Evolutionary conservation across 2,797 vertebrate genomes (phyloP), one percentile per base, ranked within the genome.

Genomic region (Acrossocheilus fasciatus): DNA sequence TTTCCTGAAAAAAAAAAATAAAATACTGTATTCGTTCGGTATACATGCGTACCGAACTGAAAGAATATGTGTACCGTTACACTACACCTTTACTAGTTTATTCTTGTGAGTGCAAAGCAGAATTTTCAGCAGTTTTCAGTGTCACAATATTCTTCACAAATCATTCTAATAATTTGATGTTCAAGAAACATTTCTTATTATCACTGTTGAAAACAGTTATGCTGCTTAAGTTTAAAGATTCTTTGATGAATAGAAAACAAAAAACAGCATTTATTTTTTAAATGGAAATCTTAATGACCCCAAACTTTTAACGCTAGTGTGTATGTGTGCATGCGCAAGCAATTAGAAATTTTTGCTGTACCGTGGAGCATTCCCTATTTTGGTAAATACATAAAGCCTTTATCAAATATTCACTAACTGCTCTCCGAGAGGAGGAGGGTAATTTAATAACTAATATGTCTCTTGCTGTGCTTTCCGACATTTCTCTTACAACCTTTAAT

Each of bases 391-490:
- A 52, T 39, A 57, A 84, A 66, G 11, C 11, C 0, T 18, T 57
- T 26, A n/a, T 66, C 30, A 14, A 20, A 84, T 77, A 41, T 68
- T 36, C 4, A 78, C 52, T 62, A 72, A 85, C 43, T 20, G 11
- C 7, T 59, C 11, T 9, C 43, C 12, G 7, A 78, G 50, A 85
- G 34, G 43, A 39, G 7, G 4, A 57, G n/a, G 45, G 4, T 70
- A 45, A 36, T 17, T 54, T 23, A 57, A 57, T 43, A 2, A 66
- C 57, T 64, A 68, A 23, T 75, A 18, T 50, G 34, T 41, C 23
- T 26, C n/a, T 79, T 59, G 45, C 23, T 76, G 23, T 66, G 23
- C 23, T 73, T 72, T 78, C 39, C 11, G 4, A 54, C 83, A 85
- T 30, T 82, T 15, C 64, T 72, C 4, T 70, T 57, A 23, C 15